phyloP scores from a whole-genome alignment of 1,140 invertebrate species.

The Drosophila ambigua region DNA sequence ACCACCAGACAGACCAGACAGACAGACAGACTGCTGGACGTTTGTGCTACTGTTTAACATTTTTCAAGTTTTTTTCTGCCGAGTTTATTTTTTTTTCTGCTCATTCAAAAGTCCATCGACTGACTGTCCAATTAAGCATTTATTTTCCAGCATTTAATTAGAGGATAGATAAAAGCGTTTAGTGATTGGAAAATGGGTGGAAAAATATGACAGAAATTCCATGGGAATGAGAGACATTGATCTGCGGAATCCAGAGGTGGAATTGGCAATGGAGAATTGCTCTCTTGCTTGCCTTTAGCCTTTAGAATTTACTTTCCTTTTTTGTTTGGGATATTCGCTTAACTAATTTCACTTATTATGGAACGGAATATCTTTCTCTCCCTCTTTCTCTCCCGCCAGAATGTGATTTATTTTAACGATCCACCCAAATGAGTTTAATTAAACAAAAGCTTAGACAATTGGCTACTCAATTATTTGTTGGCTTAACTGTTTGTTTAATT shows the following conservation, averaged over 20 bases:
- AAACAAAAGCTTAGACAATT: conserved; percentile 50
- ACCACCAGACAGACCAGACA: conserved; percentile 19
- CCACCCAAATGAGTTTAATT: conserved; percentile 70
- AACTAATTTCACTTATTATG: conserved; percentile 52
- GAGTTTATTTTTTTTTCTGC: conserved; percentile 17
- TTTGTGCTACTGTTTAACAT: conserved; percentile 42
- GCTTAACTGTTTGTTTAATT: conserved; percentile 42
- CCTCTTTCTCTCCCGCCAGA: background rate
- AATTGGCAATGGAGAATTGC: too few relatives aligned
- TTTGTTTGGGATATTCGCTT: background rate
- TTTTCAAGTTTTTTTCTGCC: conserved; percentile 31
- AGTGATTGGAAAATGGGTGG: conserved; percentile 36
- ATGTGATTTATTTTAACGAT: conserved; percentile 73
- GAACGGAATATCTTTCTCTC: conserved; percentile 1
- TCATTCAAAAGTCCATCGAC: conserved; percentile 73
- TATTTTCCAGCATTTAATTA: conserved; percentile 74
- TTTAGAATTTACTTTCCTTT: conserved; percentile 12
- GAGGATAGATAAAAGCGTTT: conserved; percentile 60
- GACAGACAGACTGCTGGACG: too few relatives aligned
- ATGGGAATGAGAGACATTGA: conserved; percentile 7
- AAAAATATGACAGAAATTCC: conserved; percentile 43
- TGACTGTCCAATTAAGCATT: conserved; percentile 75
- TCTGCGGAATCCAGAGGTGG: too few relatives aligned
- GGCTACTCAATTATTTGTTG: conserved; percentile 42
- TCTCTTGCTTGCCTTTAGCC: too few relatives aligned